Evolutionary conservation across 2,797 vertebrate genomes (phyloP), one percentile per base, ranked within the genome.

Genomic region (Sternotherus odoratus): DNA sequence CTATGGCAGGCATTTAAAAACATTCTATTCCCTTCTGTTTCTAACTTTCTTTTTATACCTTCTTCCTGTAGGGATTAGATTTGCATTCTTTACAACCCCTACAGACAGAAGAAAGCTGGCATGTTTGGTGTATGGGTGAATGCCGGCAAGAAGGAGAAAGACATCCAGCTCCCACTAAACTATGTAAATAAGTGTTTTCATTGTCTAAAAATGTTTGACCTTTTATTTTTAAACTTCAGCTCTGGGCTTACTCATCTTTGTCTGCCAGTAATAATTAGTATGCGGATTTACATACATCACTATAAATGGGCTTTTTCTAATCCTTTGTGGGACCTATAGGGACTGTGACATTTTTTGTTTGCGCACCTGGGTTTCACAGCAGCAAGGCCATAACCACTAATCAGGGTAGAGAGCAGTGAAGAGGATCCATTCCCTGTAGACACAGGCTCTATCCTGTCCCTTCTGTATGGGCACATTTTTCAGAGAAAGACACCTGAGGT

Each of bases 181-280:
- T 39, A 74, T 16, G 56, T 9, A 75, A 93, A 94, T 86, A 1
- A 72, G 82, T 89, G 86, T 77, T 88, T 94, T 91, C 81, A 51
- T 83, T 77, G 69, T 83, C 82, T 95, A 89, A 95, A 97, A 93
- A 96, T 85, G 30, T 79, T 69, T 56, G 39, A 43, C 50, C 50
- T 95, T 96, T 94, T 86, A 84, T 77, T 92, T 94, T 91, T 88
- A 89, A 96, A 92, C 39, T 87, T 89, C 43, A 96, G 36, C 17
- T 33, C 57, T 60, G 39, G 74, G 26, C 69, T 91, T 90, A 83
- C 84, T 90, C 94, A 94, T 77, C 89, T 49, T 54, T 83, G 13
- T 79, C 60, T 72, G 83, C 49, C 77, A 95, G 49, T 17, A 94
- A 92, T 46, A 91, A 82, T 81, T 90, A 91, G 50, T 12, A 50